phyloP scores from a whole-genome alignment of 2,113 vertebrate species.

The Bagarius yarrelli region DNA sequence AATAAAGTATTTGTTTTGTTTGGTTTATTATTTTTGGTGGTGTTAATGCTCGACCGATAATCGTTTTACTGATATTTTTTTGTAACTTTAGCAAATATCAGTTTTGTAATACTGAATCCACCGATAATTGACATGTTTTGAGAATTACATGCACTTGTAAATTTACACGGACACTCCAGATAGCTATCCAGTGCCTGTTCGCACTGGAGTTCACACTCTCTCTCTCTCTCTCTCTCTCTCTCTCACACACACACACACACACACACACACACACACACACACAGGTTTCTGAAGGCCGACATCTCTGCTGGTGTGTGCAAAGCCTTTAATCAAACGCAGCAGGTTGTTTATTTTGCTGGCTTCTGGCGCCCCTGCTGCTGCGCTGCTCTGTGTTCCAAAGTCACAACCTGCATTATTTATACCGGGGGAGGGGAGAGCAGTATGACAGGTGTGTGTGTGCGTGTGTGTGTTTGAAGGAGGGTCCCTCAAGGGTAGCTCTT shows the following conservation, averaged over 20 bases:
- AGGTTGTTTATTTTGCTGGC: constrained; percentile 48
- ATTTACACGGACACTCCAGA: no score
- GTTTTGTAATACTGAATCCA: no score
- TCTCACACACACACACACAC: constrained; percentile 12
- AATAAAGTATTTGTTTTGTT: no score
- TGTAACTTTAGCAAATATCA: no score
- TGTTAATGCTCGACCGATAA: no score
- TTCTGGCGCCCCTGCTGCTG: constrained; percentile 20
- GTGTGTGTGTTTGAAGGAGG: constrained; percentile 44
- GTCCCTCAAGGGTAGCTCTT: constrained; percentile 12
- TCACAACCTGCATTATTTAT: constrained; percentile 50
- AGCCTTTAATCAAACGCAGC: constrained; percentile 51
- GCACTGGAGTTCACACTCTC: no score
- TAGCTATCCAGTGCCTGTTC: no score
- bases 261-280: background rate
- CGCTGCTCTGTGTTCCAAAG: constrained; percentile 36
- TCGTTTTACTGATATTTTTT: no score
- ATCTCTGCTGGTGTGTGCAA: constrained; percentile 36
- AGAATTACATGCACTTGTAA: no score
- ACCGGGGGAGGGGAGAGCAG: constrained; percentile 16
- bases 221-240: no score
- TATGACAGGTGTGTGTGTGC: constrained; percentile 46
- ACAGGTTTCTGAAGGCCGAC: constrained; percentile 30
- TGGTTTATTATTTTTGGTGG: no score
- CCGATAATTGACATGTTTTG: no score